Conservation (phyloP, 1,140 invertebrate species). For the Tetragnatha versicolor region DNA sequence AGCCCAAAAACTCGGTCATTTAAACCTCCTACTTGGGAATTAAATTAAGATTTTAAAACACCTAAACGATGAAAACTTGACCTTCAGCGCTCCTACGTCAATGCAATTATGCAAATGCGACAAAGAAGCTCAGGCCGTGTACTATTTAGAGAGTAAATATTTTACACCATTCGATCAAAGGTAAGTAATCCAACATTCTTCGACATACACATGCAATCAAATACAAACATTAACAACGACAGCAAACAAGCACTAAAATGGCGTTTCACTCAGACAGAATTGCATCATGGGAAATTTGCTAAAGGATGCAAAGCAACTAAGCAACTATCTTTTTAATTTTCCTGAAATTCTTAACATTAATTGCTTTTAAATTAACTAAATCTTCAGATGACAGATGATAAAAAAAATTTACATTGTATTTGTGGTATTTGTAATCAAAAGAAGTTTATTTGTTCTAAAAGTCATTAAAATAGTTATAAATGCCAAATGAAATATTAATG, state of each 20-base stretch:
- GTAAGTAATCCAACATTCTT: not conserved
- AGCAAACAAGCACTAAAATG: conserved; percentile 49
- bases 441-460: no score
- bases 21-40: conserved; percentile 42
- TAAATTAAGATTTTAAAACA: conserved; percentile 30
- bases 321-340: no score
- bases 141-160: not conserved
- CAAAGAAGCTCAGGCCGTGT: not conserved
- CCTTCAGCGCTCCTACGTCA: conserved; percentile 26
- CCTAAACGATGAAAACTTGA: conserved; percentile 36
- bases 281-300: conserved; percentile 39
- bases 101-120: not conserved
- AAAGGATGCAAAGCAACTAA: no score
- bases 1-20: conserved; percentile 20
- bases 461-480: no score
- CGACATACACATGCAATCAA: conserved; percentile 20
- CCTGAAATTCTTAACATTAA: no score
- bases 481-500: no score
- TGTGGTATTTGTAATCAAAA: no score
- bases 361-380: not conserved
- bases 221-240: conserved; percentile 16
- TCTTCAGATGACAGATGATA: not conserved
- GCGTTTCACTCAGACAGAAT: conserved; percentile 15
- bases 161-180: no score
- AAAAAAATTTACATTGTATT: not conserved